Base-by-base conservation (phyloP, 2,888 invertebrate genomes). In the Stomorhina lunata region DNA sequence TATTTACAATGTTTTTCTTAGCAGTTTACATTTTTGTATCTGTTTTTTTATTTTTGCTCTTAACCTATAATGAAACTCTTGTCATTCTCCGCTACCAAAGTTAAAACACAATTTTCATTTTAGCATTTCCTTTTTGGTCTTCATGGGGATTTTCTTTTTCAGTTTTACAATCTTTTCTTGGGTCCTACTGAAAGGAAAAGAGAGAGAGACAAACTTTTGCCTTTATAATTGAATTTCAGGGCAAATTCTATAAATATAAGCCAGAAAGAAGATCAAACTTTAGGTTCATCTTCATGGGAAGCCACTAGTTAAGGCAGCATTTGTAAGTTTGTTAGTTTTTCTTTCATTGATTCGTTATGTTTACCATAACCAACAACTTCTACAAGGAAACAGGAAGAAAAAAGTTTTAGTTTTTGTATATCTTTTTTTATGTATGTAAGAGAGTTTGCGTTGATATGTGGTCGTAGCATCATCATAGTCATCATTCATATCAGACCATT, bases 191-290 rank as follows among this genome's bases (percentile, higher is more conserved):
- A 27, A n/a, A 4, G 4, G n/a, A n/a, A 3, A 63, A 12, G 32
- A 55, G 37, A 37, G 4, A 29, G 29, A 37, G 29, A 59, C 17
- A 59, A 77, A 77, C 50, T 68, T 76, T 66, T 76, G 25, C 34
- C 34, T 48, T 57, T 53, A 29, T 77, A 77, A 77, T 77, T 77
- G 68, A 77, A 77, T 77, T 77, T 59, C 50, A n/a, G 25, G 37
- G 40, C 48, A 50, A 68, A 61, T 59, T 48, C 45, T 61, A 27
- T 17, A 27, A 76, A 12, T 20, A 10, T 29, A 0, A 20, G 20
- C 17, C 34, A 34, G 12, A 3, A 20, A 20, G 5, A n/a, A 37
- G 10, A 5, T n/a, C 4, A 48, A 65, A 65, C 4, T 37, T 71
- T 71, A 25, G 34, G n/a, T 48, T 10, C 15, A 15, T 55, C 20